These are phyloP conservation scores for Nothocercus julius DNA, from an alignment of 2,113 vertebrate species.

Conservation along the genomic window DNA sequence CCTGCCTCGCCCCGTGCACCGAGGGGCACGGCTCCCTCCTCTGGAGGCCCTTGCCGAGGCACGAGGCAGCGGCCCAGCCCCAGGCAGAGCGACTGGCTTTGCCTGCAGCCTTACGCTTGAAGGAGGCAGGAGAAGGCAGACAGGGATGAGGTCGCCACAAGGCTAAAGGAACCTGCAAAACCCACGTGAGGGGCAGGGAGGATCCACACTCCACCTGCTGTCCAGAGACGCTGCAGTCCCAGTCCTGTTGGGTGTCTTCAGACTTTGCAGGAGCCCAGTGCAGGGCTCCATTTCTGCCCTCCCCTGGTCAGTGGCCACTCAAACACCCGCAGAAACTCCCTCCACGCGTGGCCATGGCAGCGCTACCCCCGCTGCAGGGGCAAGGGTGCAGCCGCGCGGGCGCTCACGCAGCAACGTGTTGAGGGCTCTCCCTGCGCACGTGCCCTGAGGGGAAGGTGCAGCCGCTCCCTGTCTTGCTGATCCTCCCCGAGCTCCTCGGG, in stretches of 20 bases:
- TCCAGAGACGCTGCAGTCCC: background rate
- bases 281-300: rapidly evolving
- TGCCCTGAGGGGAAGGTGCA: background rate
- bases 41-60: background rate
- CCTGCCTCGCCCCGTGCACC: background rate
- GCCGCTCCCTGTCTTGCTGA: background rate
- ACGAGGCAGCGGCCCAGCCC: rapidly evolving
- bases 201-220: background rate
- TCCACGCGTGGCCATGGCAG: background rate
- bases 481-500: background rate
- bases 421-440: background rate
- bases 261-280: rapidly evolving
- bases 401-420: background rate
- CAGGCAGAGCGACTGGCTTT: background rate
- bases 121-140: background rate
- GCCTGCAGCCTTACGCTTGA: background rate
- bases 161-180: background rate
- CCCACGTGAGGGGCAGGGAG: background rate
- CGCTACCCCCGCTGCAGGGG: too few relatives aligned
- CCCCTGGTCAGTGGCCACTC: background rate
- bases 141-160: background rate
- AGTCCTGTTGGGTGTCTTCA: background rate
- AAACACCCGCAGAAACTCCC: background rate
- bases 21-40: too few relatives aligned
- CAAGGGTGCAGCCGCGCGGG: rapidly evolving